Conservation (phyloP, 1,140 invertebrate genomes). For the Drosophila hydei region DNA sequence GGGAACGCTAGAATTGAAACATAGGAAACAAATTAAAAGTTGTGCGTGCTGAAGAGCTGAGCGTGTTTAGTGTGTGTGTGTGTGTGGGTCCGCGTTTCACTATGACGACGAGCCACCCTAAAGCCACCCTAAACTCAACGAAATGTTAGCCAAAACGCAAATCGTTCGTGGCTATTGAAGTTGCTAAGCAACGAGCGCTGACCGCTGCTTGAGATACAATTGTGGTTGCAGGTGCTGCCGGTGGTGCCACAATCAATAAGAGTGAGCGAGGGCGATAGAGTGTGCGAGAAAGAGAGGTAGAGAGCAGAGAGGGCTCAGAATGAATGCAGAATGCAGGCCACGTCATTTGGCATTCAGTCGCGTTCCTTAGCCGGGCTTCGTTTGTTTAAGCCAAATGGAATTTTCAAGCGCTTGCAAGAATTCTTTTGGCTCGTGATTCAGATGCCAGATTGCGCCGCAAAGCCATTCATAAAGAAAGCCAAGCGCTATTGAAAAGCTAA, state of each 20-base stretch:
- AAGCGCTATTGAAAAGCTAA: neutral
- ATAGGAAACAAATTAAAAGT: neutral
- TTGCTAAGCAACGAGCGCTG: conserved; percentile 18
- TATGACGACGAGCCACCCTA: conserved; percentile 17
- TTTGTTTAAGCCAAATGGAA: conserved; percentile 50
- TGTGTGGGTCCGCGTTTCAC: neutral
- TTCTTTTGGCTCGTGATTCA: conserved; percentile 1
- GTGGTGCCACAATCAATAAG: conserved; percentile 7
- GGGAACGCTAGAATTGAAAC: neutral
- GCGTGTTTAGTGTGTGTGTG: neutral
- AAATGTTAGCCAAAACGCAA: conserved; percentile 20
- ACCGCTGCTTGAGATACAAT: conserved; percentile 1
- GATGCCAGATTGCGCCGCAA: conserved; percentile 6
- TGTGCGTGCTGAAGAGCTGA: neutral
- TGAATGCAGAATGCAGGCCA: conserved; percentile 25
- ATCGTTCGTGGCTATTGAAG: neutral
- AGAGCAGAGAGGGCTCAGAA: neutral
- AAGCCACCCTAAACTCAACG: conserved; percentile 1
- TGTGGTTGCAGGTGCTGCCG: conserved; percentile 7
- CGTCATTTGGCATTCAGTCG: conserved; percentile 18
- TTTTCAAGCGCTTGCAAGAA: conserved; percentile 30
- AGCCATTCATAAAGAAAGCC: neutral
- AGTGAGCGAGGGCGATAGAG: neutral
- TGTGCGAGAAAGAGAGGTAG: neutral
- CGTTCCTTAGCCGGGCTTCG: conserved; percentile 13